Evolutionary conservation across 2,888 invertebrate species (phyloP).

Genomic region (Chrysolina oricalcia): DNA sequence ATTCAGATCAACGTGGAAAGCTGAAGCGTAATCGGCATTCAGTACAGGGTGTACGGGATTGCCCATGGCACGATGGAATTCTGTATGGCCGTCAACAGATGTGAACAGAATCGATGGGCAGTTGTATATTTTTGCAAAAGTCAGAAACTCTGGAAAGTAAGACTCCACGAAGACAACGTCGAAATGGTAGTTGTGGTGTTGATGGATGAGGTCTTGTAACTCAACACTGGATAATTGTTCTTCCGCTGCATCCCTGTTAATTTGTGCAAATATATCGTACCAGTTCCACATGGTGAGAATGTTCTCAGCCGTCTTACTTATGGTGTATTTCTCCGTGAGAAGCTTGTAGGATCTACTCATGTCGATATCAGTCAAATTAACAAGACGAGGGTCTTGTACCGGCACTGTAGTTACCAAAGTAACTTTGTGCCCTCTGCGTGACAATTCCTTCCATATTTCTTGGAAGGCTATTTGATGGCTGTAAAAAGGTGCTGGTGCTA

Average conservation of each 20-base stretch:
- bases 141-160: conserved; percentile 49
- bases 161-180: conserved; percentile 59
- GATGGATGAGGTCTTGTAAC: conserved; percentile 50
- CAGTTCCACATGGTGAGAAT: conserved; percentile 43
- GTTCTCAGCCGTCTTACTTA: conserved; percentile 42
- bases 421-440: conserved; percentile 64
- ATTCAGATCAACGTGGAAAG: conserved; percentile 60
- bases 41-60: conserved; percentile 53
- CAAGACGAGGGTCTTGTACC: conserved; percentile 48
- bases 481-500: conserved; percentile 60
- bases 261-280: conserved; percentile 41
- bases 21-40: conserved; percentile 51
- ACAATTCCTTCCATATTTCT: conserved; percentile 61
- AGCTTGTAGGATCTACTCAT: conserved; percentile 41
- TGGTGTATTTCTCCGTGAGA: conserved; percentile 39
- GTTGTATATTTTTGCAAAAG: conserved; percentile 56
- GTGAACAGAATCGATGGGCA: conserved; percentile 54
- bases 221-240: conserved; percentile 40
- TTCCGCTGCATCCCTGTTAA: conserved; percentile 40
- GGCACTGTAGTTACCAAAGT: conserved; percentile 65
- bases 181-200: conserved; percentile 44
- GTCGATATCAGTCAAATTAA: conserved; percentile 57
- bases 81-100: conserved; percentile 49
- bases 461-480: conserved; percentile 62
- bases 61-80: conserved; percentile 50